Base-by-base conservation (phyloP, 2,797 vertebrate genomes). In the Microctenopoma stevenorrisi region DNA sequence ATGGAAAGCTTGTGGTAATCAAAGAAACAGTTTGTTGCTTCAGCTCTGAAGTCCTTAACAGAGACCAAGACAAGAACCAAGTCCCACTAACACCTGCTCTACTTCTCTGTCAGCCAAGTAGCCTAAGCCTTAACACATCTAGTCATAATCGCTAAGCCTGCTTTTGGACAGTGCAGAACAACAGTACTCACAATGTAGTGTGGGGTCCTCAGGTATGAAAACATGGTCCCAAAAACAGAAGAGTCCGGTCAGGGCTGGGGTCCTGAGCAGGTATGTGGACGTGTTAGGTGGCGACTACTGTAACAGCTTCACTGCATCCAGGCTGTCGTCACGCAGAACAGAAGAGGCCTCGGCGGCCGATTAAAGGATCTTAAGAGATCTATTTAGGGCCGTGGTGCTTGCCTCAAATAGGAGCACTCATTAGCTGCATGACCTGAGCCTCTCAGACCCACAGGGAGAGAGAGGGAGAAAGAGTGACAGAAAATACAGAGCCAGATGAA, bases 341-440 rank as follows among this genome's bases (percentile, higher is more conserved):
- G 72, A 59, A 53, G 74, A 78, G 86, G 75, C 84, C 80, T 80
- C 72, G 3, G 56, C 26, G 9, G 64, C 68, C 30, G 87, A 91
- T 91, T 92, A 92, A 73, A 79, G 81, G 86, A 79, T 91, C 89
- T 93, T 77, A 85, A 66, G 61, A 65, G 77, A 78, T 88, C 88
- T 93, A 93, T 92, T 93, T 92, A 89, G 81, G 62, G 86, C 81
- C 37, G 15, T 25, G 64, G 74, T 55, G 62, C 85, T 87, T 25
- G 76, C 81, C 86, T 90, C 87, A 93, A 92, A 93, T 89, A 88
- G 91, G 79, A 89, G 83, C 72, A 52, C 90, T 92, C 89, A 87
- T 93, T 91, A 91, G 84, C 78, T 79, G 85, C 75, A 71, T 72
- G 82, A 90, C 87, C 85, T 85, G 81, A 70, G 74, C 64, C 62